Evolutionary conservation across 2,797 vertebrate genomes (phyloP).

Genomic region (Atherinosoma microstoma): DNA sequence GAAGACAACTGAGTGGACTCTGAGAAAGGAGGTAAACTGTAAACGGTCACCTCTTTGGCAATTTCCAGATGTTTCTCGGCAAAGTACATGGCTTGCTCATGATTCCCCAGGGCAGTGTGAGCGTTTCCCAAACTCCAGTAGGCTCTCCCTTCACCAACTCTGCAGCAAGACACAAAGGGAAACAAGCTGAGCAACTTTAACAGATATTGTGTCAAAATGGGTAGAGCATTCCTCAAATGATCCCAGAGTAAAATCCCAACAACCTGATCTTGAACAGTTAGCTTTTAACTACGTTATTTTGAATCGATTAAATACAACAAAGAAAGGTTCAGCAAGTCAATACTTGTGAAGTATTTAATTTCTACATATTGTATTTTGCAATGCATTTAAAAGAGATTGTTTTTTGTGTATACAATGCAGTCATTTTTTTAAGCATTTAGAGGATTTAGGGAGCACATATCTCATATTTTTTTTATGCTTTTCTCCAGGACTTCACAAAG

Average conservation of each 20-base stretch:
- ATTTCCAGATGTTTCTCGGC: constrained; percentile 97
- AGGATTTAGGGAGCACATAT: neutral
- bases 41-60: constrained; percentile 90
- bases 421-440: neutral
- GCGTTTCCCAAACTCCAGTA: constrained; percentile 99
- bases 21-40: constrained; percentile 34
- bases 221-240: constrained; percentile 18
- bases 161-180: constrained; percentile 71
- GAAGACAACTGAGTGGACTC: constrained; percentile 4
- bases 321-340: neutral
- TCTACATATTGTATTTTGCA: neutral
- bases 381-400: no score
- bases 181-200: constrained; percentile 51
- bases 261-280: neutral
- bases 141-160: constrained; percentile 95
- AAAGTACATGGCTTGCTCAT: constrained; percentile 93
- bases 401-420: neutral
- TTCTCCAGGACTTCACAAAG: neutral
- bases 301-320: neutral
- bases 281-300: neutral
- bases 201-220: constrained; percentile 40
- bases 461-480: neutral
- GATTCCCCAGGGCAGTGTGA: constrained; percentile 94
- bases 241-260: neutral
- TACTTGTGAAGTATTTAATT: neutral